Conservation (phyloP, 1,140 invertebrate species). For the Liolophura sinensis region DNA sequence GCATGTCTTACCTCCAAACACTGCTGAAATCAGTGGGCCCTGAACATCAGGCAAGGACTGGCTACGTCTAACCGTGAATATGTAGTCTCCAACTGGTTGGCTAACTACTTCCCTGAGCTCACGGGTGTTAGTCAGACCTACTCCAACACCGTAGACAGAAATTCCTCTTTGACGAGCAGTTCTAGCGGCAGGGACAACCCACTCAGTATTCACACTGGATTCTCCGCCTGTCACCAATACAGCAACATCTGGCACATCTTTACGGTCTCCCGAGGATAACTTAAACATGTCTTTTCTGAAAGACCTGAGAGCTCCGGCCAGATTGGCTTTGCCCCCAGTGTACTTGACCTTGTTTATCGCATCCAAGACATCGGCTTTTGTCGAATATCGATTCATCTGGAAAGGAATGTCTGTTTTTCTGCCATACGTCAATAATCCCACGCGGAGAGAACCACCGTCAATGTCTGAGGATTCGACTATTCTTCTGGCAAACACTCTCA, state of each 20-base stretch:
- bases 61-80: slow-evolving; percentile 15
- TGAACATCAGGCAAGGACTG: too few relatives aligned
- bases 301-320: slow-evolving; percentile 7
- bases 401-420: slow-evolving; percentile 7
- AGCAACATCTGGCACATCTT: slow-evolving; percentile 22
- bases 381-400: slow-evolving; percentile 7
- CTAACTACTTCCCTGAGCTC: slow-evolving; percentile 31
- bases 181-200: slow-evolving; percentile 32
- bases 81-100: slow-evolving; percentile 21
- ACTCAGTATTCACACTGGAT: slow-evolving; percentile 34
- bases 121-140: slow-evolving; percentile 24
- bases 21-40: too few relatives aligned
- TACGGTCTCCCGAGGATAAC: slow-evolving; percentile 13
- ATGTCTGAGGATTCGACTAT: not conserved
- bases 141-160: slow-evolving; percentile 37
- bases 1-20: too few relatives aligned
- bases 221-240: slow-evolving; percentile 37
- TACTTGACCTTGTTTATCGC: slow-evolving; percentile 15
- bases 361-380: not conserved
- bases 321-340: slow-evolving; percentile 10
- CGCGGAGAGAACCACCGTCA: slow-evolving; percentile 3
- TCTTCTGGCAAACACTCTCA: too few relatives aligned
- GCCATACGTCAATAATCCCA: slow-evolving; percentile 12
- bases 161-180: slow-evolving; percentile 17
- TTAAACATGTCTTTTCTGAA: slow-evolving; percentile 7